Conservation (phyloP, 2,888 invertebrate species). For the Nipponacmea schrenckii region DNA sequence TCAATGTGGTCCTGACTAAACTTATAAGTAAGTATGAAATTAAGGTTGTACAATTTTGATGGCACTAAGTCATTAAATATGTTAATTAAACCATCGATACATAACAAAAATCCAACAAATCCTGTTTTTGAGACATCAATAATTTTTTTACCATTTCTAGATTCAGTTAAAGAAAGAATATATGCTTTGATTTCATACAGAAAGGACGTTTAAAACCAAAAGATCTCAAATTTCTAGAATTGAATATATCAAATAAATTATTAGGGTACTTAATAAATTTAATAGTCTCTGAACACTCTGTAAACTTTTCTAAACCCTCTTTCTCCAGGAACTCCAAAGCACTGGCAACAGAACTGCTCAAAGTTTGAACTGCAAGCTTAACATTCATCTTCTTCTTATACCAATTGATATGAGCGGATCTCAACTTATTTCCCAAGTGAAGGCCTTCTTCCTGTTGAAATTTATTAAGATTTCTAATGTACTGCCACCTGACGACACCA, state of each 20-base stretch:
- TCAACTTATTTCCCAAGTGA: neutral
- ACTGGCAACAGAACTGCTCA: neutral
- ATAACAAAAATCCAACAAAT: neutral
- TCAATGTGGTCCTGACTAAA: neutral
- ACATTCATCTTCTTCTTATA: neutral
- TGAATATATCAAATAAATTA: neutral
- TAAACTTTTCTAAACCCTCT: neutral
- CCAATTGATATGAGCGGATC: neutral
- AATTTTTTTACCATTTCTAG: neutral
- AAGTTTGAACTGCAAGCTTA: too few species aligned
- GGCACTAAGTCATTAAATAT: neutral
- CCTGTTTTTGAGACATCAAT: neutral
- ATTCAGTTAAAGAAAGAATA: neutral
- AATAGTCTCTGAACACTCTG: neutral
- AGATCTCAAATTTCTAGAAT: neutral
- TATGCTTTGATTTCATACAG: neutral
- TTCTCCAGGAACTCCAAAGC: neutral
- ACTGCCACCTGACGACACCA: neutral
- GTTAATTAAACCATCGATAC: neutral
- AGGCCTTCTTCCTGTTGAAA: neutral
- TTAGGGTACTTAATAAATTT: neutral
- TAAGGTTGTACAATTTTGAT: neutral
- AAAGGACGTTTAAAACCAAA: neutral
- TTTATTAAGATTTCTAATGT: neutral
- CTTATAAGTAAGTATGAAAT: neutral